Evolutionary conservation across 1,140 invertebrate genomes (phyloP).

Genomic region (Heliconius hermathena): DNA sequence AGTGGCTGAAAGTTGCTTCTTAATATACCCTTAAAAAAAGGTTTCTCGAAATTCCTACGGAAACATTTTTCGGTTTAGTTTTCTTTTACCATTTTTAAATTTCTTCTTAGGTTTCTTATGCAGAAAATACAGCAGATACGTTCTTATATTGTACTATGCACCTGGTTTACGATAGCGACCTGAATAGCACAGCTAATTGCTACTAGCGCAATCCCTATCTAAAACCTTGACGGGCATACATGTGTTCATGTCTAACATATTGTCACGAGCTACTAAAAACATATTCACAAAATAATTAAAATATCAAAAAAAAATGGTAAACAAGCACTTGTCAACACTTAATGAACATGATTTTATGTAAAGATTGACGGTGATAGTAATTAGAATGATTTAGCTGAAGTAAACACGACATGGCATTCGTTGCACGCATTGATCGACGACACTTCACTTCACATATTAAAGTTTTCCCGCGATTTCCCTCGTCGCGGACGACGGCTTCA

Average conservation of each 20-base stretch:
- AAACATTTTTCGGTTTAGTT: too few relatives aligned
- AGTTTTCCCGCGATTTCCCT: conserved; percentile 76
- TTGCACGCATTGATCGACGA: conserved; percentile 27
- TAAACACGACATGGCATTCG: conserved; percentile 24
- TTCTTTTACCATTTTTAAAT: neutral
- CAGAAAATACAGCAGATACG: neutral
- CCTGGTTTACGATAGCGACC: neutral
- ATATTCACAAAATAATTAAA: neutral
- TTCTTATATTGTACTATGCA: neutral
- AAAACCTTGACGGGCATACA: conserved; percentile 19
- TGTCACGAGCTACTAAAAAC: neutral
- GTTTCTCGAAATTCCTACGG: too few relatives aligned
- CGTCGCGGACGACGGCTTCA: conserved; percentile 39
- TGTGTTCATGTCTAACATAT: conserved; percentile 14
- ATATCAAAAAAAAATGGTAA: neutral
- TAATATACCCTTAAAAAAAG: too few relatives aligned
- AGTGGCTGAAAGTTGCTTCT: too few relatives aligned
- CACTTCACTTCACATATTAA: conserved; percentile 36
- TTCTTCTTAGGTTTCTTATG: neutral
- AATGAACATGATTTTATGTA: neutral
- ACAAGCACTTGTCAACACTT: neutral
- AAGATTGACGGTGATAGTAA: neutral
- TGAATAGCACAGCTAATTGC: conserved; percentile 13
- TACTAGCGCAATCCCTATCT: conserved; percentile 24
- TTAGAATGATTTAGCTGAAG: conserved; percentile 16